Evolutionary conservation across 2,113 vertebrate species (phyloP).

Genomic region (Poicephalus gulielmi): DNA sequence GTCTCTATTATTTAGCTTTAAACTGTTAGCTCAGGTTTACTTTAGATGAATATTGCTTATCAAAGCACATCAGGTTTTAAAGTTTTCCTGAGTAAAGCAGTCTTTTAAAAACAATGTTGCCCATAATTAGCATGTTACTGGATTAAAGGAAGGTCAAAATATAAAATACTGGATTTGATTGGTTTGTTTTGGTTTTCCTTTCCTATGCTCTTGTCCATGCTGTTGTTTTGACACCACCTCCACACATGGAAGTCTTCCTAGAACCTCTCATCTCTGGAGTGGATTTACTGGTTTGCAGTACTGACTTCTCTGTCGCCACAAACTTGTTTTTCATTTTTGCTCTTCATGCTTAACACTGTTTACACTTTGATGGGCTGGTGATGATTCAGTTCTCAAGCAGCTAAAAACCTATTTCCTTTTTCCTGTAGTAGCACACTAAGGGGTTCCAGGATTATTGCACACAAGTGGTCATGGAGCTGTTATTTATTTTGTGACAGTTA

Average conservation of each 20-base stretch:
- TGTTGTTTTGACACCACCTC: neutral
- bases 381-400: neutral
- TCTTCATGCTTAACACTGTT: neutral
- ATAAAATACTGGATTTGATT: neutral
- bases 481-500: neutral
- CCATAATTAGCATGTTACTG: neutral
- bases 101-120: neutral
- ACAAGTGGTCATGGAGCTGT: neutral
- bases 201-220: neutral
- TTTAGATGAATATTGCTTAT: neutral
- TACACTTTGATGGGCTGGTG: neutral
- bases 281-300: neutral
- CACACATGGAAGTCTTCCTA: neutral
- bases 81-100: slow-evolving; percentile 11
- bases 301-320: neutral
- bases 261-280: neutral
- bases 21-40: neutral
- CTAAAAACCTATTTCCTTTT: slow-evolving; percentile 12
- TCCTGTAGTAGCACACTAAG: neutral
- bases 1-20: neutral
- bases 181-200: slow-evolving; percentile 1
- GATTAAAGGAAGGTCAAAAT: neutral
- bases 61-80: neutral
- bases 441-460: neutral
- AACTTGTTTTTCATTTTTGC: neutral